Evolutionary conservation across 1,140 invertebrate genomes (phyloP).

Genomic region (Onthophagus taurus): DNA sequence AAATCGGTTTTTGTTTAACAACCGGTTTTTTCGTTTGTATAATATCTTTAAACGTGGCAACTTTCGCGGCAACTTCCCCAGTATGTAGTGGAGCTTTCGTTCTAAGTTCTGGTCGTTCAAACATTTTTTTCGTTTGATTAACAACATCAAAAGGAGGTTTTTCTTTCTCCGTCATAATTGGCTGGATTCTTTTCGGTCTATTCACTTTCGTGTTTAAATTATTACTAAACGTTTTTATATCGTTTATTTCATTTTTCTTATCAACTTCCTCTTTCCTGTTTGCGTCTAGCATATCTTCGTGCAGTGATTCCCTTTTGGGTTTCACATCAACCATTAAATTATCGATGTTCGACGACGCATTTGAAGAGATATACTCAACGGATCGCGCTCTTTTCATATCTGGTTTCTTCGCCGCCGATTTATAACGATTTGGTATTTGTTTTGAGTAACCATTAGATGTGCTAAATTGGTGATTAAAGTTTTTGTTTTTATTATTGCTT

Average conservation of each 20-base stretch:
- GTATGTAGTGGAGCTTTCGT: constrained; percentile 41
- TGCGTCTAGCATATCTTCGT: constrained; percentile 31
- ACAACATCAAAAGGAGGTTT: constrained; percentile 77
- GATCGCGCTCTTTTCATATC: constrained; percentile 76
- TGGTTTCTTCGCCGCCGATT: constrained; percentile 38
- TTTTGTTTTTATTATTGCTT: constrained; percentile 32
- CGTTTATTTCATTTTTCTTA: constrained; percentile 30
- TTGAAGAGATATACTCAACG: constrained; percentile 63
- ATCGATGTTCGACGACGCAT: constrained; percentile 17
- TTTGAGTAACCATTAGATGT: constrained; percentile 30
- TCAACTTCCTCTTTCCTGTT: constrained; percentile 17
- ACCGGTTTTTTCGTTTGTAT: constrained; percentile 41
- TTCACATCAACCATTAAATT: constrained; percentile 8
- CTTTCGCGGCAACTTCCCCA: constrained; percentile 55
- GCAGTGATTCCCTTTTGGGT: constrained; percentile 28
- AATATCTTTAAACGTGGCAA: constrained; percentile 54
- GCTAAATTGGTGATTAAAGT: constrained; percentile 28
- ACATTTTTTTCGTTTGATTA: constrained; percentile 71
- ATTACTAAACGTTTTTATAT: constrained; percentile 32
- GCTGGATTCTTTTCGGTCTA: constrained; percentile 54
- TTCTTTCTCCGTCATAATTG: constrained; percentile 67
- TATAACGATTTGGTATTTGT: constrained; percentile 36
- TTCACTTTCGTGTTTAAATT: constrained; percentile 33
- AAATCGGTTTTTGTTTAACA: constrained; percentile 36
- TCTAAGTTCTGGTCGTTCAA: constrained; percentile 58